Percentiles rank a stretch among this genome's conserved stretches.
Conservation (phyloP, 2,888 invertebrate species). For the Slavum lentiscoides region DNA sequence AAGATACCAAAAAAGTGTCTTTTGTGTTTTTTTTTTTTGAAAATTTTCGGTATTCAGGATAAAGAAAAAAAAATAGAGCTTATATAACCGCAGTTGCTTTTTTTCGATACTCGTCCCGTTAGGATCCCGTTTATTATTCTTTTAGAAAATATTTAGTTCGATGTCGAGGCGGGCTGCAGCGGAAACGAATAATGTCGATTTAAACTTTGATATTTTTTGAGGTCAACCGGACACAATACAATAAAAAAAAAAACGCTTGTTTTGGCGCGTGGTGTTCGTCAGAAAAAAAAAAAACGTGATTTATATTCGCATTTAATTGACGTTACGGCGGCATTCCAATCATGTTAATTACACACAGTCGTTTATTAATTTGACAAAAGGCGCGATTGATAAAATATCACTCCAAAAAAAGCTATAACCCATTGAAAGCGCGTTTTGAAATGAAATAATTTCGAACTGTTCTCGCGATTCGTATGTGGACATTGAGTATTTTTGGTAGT, state of each 20-base stretch:
- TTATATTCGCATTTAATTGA: not conserved
- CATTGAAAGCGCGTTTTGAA: not conserved
- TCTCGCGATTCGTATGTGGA: no score
- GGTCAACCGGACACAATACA: not conserved
- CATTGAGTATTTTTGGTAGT: no score
- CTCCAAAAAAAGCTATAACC: not conserved
- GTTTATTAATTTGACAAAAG: constrained; percentile 5
- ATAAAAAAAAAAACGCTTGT: not conserved
- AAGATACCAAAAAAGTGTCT: no score
- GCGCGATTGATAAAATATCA: not conserved
- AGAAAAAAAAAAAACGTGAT: not conserved
- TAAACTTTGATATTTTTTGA: not conserved
- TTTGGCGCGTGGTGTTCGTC: not conserved
- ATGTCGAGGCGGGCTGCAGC: no score
- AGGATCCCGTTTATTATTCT: no score
- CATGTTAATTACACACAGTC: not conserved
- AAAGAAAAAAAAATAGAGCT: no score
- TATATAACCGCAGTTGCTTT: no score
- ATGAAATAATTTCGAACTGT: not conserved
- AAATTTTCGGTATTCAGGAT: no score
- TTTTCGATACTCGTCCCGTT: no score
- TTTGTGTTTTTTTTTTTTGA: no score
- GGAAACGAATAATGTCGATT: no score
- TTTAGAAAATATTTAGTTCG: no score
- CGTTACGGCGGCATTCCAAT: not conserved